Evolutionary conservation across 2,888 invertebrate species (phyloP).

Genomic region (Branchipolynoe longqiensis): DNA sequence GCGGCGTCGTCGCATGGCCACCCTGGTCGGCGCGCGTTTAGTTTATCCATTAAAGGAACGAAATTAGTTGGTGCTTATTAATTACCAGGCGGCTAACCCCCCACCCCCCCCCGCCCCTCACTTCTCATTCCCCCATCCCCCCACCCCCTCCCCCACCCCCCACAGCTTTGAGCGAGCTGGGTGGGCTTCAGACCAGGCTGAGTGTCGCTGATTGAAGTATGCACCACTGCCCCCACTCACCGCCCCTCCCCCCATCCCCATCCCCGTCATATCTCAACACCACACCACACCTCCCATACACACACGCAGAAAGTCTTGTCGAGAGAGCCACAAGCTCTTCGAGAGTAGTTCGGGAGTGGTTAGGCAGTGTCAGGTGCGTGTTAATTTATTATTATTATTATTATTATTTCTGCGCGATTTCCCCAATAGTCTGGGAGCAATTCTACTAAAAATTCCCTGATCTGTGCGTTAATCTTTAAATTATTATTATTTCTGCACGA

Average conservation of each 20-base stretch:
- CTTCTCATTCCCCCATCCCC: neutral
- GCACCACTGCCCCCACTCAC: too few species aligned
- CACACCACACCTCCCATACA: too few species aligned
- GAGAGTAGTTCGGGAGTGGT: too few species aligned
- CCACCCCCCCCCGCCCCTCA: neutral
- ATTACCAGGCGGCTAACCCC: constrained; percentile 5
- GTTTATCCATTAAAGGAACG: constrained; percentile 20
- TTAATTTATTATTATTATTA: too few species aligned
- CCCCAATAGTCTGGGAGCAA: too few species aligned
- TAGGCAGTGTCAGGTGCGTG: neutral
- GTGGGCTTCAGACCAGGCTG: neutral
- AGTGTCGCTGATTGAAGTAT: neutral
- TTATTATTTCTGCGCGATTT: too few species aligned
- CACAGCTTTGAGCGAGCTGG: neutral
- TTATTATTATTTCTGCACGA: too few species aligned
- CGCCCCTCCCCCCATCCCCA: neutral
- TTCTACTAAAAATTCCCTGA: too few species aligned
- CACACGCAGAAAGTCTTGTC: neutral
- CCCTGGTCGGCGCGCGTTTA: neutral
- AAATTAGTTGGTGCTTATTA: constrained; percentile 46
- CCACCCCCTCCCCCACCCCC: neutral
- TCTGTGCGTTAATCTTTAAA: too few species aligned
- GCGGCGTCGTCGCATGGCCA: too few species aligned
- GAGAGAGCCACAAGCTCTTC: neutral
- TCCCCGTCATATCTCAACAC: too few species aligned